Conservation (phyloP, 2,888 invertebrate genomes). For the Trisateles emortualis region DNA sequence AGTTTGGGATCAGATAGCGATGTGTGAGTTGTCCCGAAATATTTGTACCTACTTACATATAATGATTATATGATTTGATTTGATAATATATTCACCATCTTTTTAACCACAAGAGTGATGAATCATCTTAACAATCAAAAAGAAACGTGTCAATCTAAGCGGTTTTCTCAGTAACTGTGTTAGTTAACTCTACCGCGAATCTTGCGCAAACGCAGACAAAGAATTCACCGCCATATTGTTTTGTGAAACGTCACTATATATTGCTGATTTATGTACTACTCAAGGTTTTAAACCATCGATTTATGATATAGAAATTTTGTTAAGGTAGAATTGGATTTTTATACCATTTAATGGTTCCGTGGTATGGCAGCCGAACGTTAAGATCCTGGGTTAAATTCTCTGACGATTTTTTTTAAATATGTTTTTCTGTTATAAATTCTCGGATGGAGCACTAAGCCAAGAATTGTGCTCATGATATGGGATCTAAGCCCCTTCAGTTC, state of each 20-base stretch:
- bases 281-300: constrained; percentile 12
- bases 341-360: too few relatives aligned
- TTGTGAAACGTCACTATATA: constrained; percentile 35
- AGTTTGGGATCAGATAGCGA: too few relatives aligned
- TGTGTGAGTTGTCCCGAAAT: too few relatives aligned
- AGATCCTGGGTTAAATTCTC: too few relatives aligned
- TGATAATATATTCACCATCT: background rate
- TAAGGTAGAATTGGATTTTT: background rate
- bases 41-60: too few relatives aligned
- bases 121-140: constrained; percentile 40
- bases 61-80: too few relatives aligned
- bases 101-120: constrained; percentile 1
- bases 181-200: constrained; percentile 51
- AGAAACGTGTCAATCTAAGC: constrained; percentile 46
- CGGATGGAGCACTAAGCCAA: too few relatives aligned
- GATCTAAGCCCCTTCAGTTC: too few relatives aligned
- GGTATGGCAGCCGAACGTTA: too few relatives aligned
- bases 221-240: constrained; percentile 46
- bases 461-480: too few relatives aligned
- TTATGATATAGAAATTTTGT: constrained; percentile 8
- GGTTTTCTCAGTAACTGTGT: constrained; percentile 43
- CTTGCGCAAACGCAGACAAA: constrained; percentile 45
- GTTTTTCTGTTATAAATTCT: too few relatives aligned
- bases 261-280: constrained; percentile 12
- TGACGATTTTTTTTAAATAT: too few relatives aligned